Percentiles rank a stretch among this genome's conserved stretches.
Conservation (phyloP, 2,888 invertebrate genomes). For the Gnatocerus cornutus region DNA sequence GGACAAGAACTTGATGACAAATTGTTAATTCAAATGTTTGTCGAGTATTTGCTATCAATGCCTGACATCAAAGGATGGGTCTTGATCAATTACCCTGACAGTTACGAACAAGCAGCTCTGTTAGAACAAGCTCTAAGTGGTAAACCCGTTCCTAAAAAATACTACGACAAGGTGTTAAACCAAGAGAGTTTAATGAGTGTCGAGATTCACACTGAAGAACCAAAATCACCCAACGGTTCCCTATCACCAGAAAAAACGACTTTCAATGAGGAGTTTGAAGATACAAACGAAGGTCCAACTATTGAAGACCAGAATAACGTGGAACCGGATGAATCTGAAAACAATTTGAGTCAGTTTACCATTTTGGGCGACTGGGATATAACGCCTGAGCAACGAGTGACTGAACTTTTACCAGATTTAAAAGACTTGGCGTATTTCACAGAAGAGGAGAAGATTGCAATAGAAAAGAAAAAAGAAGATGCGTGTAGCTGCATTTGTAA, state of each 20-base stretch:
- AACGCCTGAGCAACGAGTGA: neutral
- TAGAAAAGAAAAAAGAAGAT: neutral
- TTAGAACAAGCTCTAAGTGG: conserved; percentile 77
- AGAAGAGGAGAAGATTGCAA: conserved; percentile 22
- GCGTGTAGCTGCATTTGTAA: conserved; percentile 31
- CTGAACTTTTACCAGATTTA: conserved; percentile 36
- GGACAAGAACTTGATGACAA: conserved; percentile 73
- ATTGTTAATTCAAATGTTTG: conserved; percentile 74
- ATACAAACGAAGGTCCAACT: neutral
- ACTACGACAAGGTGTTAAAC: conserved; percentile 64
- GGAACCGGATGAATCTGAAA: neutral
- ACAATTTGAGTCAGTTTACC: neutral
- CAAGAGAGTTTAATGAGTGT: conserved; percentile 66
- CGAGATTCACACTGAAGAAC: conserved; percentile 20
- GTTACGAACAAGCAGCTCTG: conserved; percentile 74
- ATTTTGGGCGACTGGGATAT: neutral
- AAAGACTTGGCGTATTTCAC: conserved; percentile 14
- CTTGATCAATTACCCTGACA: conserved; percentile 77
- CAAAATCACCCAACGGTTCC: neutral
- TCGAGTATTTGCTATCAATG: conserved; percentile 74
- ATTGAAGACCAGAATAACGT: neutral
- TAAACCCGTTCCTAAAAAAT: conserved; percentile 70
- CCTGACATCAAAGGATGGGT: conserved; percentile 73
- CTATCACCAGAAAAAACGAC: neutral
- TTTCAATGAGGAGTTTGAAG: neutral